Evolutionary conservation across 2,888 invertebrate genomes (phyloP).

Genomic region (Boloria euphrosyne): DNA sequence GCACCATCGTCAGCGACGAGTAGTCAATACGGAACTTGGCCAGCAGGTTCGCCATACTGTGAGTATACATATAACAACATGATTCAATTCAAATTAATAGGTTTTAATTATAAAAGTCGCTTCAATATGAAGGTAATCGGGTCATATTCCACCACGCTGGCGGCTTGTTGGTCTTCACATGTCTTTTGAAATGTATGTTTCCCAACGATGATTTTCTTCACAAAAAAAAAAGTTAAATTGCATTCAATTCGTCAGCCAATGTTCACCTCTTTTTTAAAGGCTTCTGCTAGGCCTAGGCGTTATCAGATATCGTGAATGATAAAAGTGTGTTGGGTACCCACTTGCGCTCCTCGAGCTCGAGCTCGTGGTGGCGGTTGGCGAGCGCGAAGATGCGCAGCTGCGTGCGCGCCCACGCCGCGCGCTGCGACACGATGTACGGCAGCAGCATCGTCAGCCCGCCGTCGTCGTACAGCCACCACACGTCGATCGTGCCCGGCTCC

Average conservation of each 20-base stretch:
- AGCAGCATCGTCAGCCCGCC: conserved; percentile 92
- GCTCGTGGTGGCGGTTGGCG: conserved; percentile 88
- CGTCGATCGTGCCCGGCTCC: conserved; percentile 92
- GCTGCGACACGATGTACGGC: conserved; percentile 92
- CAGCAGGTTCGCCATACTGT: conserved; percentile 95
- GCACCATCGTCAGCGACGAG: conserved; percentile 94
- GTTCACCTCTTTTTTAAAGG: too few species aligned
- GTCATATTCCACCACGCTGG: too few species aligned
- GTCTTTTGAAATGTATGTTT: too few species aligned
- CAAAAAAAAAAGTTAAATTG: too few species aligned
- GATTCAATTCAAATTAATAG: not conserved
- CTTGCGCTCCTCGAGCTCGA: conserved; percentile 93
- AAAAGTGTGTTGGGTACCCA: conserved; percentile 55
- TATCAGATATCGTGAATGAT: too few species aligned
- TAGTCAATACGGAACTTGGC: conserved; percentile 97
- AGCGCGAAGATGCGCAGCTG: conserved; percentile 92
- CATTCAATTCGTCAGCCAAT: too few species aligned
- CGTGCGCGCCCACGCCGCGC: conserved; percentile 89
- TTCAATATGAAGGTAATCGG: too few species aligned
- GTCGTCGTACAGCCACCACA: conserved; percentile 98
- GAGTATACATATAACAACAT: conserved; percentile 40
- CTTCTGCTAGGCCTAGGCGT: too few species aligned
- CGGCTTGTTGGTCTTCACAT: too few species aligned
- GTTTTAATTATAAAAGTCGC: too few species aligned
- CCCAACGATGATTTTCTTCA: too few species aligned